Evolutionary conservation across 2,113 vertebrate genomes (phyloP), one percentile per base, ranked within the genome.

Genomic region (Ptilorrhoa leucosticta): DNA sequence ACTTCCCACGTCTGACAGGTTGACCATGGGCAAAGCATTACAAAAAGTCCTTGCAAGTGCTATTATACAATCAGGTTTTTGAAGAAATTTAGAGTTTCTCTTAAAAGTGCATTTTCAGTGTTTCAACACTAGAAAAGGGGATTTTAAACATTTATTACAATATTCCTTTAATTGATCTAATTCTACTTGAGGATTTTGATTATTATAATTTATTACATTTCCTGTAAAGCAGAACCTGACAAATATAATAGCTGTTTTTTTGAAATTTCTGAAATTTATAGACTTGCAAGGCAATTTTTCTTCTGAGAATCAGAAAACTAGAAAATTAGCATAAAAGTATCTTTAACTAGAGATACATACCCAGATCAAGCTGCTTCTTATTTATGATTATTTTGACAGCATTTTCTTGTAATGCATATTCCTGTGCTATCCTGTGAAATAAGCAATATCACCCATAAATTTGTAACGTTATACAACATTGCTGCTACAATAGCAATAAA

Each of bases 351-450:
- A 54, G 8, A 56, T 84, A 97, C 98, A 39, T 98, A 98, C 98
- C 98, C 78, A 98, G 92, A 47, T 98, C 98, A 77, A 98, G 98
- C 33, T 98, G 97, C 73, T 98, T 98, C 97, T 98, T 98, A 93
- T 98, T 98, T 95, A 98, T 97, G 68, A 98, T 97, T 84, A 98
- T 97, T 98, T 98, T 98, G 94, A 98, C 97, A 65, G 97, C 94
- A 78, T 97, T 98, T 97, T 98, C 98, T 96, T 97, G 96, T 73
- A 98, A 96, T 65, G 96, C 97, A 92, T 97, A 97, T 37, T 97
- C 94, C 86, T 98, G 97, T 45, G 98, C 98, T 97, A 98, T 98
- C 96, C 98, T 98, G 97, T 88, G 94, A 96, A 97, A 97, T 15
- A 96, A 95, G 96, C 50, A 1, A 96, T 93, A 53, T 75, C 4